Evolutionary conservation across 2,888 invertebrate species (phyloP), one percentile per base, ranked within the genome.

Genomic region (Parapristionchus giblindavisi): DNA sequence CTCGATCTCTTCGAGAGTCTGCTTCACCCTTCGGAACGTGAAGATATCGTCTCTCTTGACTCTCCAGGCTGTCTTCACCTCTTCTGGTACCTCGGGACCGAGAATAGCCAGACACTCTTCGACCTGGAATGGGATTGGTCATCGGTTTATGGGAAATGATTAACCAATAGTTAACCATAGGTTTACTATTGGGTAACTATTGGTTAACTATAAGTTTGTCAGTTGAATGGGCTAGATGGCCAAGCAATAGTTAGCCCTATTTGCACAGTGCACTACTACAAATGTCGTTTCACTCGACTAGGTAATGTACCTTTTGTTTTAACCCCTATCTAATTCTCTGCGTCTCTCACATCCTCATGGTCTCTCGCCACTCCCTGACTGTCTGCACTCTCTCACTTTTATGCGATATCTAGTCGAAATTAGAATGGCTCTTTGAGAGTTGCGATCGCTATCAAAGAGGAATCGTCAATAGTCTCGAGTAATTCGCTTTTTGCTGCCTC

Each of bases 11-110:
- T 60, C 73, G 34, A 73, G 24, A 36, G 29, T 27, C 38, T 61
- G 73, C 61, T 73, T 73, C 11, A 61, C 51, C 14, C 73, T 40
- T n/a, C 73, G 73, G 61, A 73, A 73, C 4, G 61, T 61, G 73
- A 73, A 73, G 73, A 73, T 60, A 61, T 61, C 61, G 60, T 73
- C 73, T 21, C 61, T 54, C 61, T 56, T 56, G 36, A 61, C 73
- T 52, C 52, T 73, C 73, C 73, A 73, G 17, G 60, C 73, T 17
- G 52, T 43, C 61, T 51, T 32, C 14, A 73, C 48, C 34, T 73
- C 73, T 36, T 73, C 60, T 24, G 73, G 73, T 3, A 52, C 73
- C 21, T 73, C 73, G 43, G 60, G 43, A 4, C 73, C 73, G 51
- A 73, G 73, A 38, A 73, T 48, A 8, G 73, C 34, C 21, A 73